These are phyloP conservation scores for Globodera rostochiensis DNA, from an alignment of 1,140 invertebrate species.

Conservation along the genomic window DNA sequence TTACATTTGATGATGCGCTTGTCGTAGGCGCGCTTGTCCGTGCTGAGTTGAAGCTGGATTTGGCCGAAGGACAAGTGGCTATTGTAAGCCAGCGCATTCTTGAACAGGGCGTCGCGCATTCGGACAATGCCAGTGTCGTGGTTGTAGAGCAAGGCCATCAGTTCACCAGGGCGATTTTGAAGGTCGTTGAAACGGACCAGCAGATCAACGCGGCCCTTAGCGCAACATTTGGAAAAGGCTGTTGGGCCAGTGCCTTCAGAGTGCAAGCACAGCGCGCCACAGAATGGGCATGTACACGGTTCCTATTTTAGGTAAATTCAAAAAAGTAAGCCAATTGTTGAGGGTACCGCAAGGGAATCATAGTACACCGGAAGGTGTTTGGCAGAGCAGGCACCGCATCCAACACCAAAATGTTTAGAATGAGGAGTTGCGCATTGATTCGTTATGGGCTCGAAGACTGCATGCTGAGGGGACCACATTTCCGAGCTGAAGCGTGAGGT, in stretches of 20 bases:
- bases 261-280: background rate
- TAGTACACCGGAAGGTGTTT: background rate
- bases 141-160: background rate
- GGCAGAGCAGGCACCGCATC: background rate
- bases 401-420: background rate
- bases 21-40: too few species aligned
- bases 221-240: background rate
- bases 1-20: too few species aligned
- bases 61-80: too few species aligned
- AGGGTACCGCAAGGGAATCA: background rate
- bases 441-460: background rate
- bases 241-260: background rate
- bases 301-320: background rate
- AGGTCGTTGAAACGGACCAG: background rate
- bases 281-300: background rate
- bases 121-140: background rate
- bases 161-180: background rate
- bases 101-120: background rate
- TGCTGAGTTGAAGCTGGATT: too few species aligned
- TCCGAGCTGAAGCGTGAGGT: background rate
- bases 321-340: background rate
- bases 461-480: rapidly evolving
- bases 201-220: background rate
- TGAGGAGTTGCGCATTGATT: background rate
- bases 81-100: too few species aligned